Conservation (phyloP, 1,140 invertebrate species). For the Apis mellifera region DNA sequence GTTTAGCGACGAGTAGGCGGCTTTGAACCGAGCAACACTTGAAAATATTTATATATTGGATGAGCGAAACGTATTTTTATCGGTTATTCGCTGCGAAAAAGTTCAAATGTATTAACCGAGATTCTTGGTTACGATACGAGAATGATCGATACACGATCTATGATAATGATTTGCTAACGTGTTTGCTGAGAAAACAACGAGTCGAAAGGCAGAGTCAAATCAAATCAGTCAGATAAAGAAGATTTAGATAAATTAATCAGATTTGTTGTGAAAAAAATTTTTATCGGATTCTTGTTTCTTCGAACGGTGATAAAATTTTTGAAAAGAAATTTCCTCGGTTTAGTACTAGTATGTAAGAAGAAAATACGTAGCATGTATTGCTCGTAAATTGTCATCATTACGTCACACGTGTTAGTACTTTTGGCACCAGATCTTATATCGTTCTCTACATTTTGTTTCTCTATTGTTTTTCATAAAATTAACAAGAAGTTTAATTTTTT, state of each 20-base stretch:
- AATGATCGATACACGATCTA: neutral
- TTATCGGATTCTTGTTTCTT: neutral
- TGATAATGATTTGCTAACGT: neutral
- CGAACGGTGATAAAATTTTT: neutral
- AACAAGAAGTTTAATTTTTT: too few relatives aligned
- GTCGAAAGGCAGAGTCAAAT: too few relatives aligned
- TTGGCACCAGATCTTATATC: slow-evolving; percentile 49
- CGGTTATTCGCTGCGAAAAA: slow-evolving; percentile 46
- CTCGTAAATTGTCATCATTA: slow-evolving; percentile 53
- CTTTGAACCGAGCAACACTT: slow-evolving; percentile 73
- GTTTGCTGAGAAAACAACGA: neutral
- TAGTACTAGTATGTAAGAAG: neutral
- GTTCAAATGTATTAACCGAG: neutral
- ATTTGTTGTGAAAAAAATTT: neutral
- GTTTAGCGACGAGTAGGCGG: slow-evolving; percentile 78
- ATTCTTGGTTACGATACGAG: neutral
- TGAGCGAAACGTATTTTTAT: slow-evolving; percentile 76
- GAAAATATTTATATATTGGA: slow-evolving; percentile 78
- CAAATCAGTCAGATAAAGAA: neutral
- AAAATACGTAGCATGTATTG: slow-evolving; percentile 11
- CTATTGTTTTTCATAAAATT: slow-evolving; percentile 5
- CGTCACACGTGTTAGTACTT: slow-evolving; percentile 46
- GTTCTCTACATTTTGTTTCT: slow-evolving; percentile 8
- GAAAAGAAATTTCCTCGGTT: slow-evolving; percentile 11
- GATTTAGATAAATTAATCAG: neutral